Evolutionary conservation across 2,113 vertebrate species (phyloP), one percentile per base, ranked within the genome.

Genomic region (Collichthys lucidus): DNA sequence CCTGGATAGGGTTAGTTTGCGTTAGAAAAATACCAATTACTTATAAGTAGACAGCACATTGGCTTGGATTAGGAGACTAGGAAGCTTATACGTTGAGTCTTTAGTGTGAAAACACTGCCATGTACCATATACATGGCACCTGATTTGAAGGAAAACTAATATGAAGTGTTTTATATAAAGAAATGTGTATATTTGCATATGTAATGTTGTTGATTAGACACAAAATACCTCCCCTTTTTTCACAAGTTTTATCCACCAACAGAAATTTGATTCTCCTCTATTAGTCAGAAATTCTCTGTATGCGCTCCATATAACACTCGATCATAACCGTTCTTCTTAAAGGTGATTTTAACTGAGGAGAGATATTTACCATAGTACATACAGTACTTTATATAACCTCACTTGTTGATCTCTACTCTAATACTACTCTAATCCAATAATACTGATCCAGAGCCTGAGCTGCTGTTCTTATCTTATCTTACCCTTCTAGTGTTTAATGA

Each of bases 121-220:
- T 61, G 24, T 26, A 8, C 5, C 65, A 22, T 0, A 49, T 29
- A 42, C 70, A 61, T 24, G 50, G 22, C 46, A 50, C 10, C 15
- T 35, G 4, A 50, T 61, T 50, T 74, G 9, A 61, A 53, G 57
- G 26, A 26, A 55, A 75, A 55, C n/a, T 56, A 10, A 46, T 26
- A 64, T 42, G 35, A 65, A 53, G 22, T 55, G 5, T 56, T 47
- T 26, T 46, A 31, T 29, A 15, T n/a, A 19, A 71, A 26, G 49
- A 31, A 50, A 68, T 68, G 17, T 62, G 19, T 42, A 22, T 63
- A 19, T 52, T 12, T 67, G 31, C 24, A 11, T 55, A 44, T 64
- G 49, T 20, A 4, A 56, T 64, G 72, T 11, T 64, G 35, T n/a
- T 52, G 44, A 65, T 56, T 24, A 77, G 52, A 35, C 19, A 67